Evolutionary conservation across 2,113 vertebrate species (phyloP).

Genomic region (Neopipo cinnamomea): DNA sequence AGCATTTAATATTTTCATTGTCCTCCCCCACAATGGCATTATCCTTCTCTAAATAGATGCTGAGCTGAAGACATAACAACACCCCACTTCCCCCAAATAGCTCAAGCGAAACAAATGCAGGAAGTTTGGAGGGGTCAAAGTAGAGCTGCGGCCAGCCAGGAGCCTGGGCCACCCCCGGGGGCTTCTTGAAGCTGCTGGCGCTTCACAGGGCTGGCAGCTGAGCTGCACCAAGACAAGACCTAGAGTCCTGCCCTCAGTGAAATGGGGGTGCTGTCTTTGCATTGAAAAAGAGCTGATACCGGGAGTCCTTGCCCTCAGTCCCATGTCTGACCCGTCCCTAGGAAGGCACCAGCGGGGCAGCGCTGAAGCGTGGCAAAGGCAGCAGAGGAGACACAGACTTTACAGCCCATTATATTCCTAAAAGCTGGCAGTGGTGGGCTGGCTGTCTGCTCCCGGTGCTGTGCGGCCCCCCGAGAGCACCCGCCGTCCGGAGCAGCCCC

Average conservation of each 20-base stretch:
- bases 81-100: conserved; percentile 27
- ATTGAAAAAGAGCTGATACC: not conserved
- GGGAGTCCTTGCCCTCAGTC: not conserved
- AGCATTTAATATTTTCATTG: conserved; percentile 28
- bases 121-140: not conserved
- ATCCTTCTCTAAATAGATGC: conserved; percentile 33
- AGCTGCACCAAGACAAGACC: not conserved
- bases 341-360: not conserved
- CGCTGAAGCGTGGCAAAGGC: accelerated
- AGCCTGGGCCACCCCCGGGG: not conserved
- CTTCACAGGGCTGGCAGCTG: not conserved
- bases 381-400: not conserved
- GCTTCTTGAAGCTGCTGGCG: accelerated
- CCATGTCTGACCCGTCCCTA: not conserved
- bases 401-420: accelerated
- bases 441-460: not conserved
- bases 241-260: not conserved
- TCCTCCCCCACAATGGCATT: conserved; percentile 32
- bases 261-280: not conserved
- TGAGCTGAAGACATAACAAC: conserved; percentile 55
- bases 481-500: accelerated
- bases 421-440: not conserved
- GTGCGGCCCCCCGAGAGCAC: not conserved
- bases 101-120: conserved; percentile 9
- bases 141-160: not conserved